Conservation (phyloP, 1,140 invertebrate genomes). For the Zaprionus ornatus region DNA sequence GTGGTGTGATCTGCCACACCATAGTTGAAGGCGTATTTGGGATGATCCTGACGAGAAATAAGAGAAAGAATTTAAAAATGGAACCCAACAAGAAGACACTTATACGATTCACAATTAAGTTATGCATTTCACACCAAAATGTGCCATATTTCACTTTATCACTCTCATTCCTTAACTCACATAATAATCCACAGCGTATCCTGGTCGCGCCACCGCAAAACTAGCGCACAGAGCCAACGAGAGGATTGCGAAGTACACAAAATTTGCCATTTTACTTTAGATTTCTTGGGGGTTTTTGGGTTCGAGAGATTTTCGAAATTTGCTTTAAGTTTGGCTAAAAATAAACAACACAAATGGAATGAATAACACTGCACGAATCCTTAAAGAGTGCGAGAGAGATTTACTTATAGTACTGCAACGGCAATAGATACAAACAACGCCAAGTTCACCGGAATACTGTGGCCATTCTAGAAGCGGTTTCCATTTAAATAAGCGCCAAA, state of each 20-base stretch:
- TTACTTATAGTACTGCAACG: constrained; percentile 77
- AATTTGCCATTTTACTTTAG: constrained; percentile 71
- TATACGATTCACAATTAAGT: not conserved
- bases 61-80: not conserved
- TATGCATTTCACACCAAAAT: not conserved
- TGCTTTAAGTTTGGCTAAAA: constrained; percentile 46
- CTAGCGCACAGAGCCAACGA: constrained; percentile 66
- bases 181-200: constrained; percentile 84
- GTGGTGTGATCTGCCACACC: constrained; percentile 85
- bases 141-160: not conserved
- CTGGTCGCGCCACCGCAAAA: constrained; percentile 70
- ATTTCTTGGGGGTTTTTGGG: constrained; percentile 8
- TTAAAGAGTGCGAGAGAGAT: constrained; percentile 11
- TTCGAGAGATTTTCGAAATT: constrained; percentile 26
- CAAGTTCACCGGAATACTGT: constrained; percentile 83
- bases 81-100: not conserved
- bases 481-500: constrained; percentile 76
- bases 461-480: constrained; percentile 79
- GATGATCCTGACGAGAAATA: constrained; percentile 75
- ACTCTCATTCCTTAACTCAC: constrained; percentile 63
- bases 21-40: constrained; percentile 86
- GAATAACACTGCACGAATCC: constrained; percentile 36
- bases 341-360: constrained; percentile 40
- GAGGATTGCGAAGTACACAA: constrained; percentile 71
- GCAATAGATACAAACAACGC: constrained; percentile 77